Conservation (phyloP, 53 echinoderm and acorn worm genomes). For the Holothuria leucospilota region DNA sequence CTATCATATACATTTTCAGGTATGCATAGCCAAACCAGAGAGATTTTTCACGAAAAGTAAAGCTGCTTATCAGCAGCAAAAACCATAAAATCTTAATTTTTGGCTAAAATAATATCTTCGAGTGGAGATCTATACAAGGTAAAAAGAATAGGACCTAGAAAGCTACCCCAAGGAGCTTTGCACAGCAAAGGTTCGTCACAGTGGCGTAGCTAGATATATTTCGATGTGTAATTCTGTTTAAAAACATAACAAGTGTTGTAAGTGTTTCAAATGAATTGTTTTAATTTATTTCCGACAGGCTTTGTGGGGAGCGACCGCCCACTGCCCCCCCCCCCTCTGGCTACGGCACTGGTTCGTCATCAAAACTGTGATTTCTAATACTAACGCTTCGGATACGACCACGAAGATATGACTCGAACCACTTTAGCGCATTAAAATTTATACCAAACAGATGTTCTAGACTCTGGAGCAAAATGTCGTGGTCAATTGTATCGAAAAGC, state of each 20-base stretch:
- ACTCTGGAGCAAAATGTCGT: slow-evolving; percentile 15
- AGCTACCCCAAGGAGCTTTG: neutral
- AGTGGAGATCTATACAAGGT: slow-evolving; percentile 4
- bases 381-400: neutral
- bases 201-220: too few relatives aligned
- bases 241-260: too few relatives aligned
- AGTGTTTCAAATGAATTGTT: too few relatives aligned
- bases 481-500: slow-evolving; percentile 16
- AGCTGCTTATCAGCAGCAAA: neutral
- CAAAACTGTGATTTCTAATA: neutral
- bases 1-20: neutral
- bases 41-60: neutral
- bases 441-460: slow-evolving; percentile 7
- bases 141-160: neutral
- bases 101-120: slow-evolving; percentile 9
- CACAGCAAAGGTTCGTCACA: neutral
- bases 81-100: neutral
- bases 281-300: too few relatives aligned
- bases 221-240: too few relatives aligned
- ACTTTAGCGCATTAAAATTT: neutral
- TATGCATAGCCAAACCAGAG: neutral
- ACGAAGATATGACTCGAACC: slow-evolving; percentile 14
- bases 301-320: too few relatives aligned
- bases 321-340: too few relatives aligned
- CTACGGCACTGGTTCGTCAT: neutral